Evolutionary conservation across 1,140 invertebrate species (phyloP), one percentile per base, ranked within the genome.

Genomic region (Lepidurus packardi): DNA sequence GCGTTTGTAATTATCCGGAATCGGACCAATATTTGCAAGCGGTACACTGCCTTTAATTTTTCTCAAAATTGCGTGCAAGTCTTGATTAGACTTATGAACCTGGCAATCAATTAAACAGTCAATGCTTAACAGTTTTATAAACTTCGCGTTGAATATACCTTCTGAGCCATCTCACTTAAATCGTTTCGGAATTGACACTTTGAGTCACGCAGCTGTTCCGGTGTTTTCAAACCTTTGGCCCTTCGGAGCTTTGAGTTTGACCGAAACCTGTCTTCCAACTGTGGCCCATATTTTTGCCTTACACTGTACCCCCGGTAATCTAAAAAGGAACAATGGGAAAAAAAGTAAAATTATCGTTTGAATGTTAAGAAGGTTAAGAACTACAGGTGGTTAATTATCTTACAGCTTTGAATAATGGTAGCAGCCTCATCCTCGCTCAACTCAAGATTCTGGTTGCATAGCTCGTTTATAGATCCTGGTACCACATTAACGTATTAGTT

Each of bases 61-160:
- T 5, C 90, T 85, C 43, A 91, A 84, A 82, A 89, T 89, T 81
- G 90, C 91, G 82, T 92, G 91, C 7, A 89, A 84, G 65, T 91
- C 90, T 83, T 91, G 90, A 82, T 91, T 91, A 78, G 87, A 87
- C 84, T 89, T 87, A 80, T 91, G 90, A 41, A 91, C 88, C 90
- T 91, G 78, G 11, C 43, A 53, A 82, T 75, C 42, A 11, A 34
- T 24, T 43, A 76, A 76, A 77, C 1, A 24, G 7, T 45, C 42
- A 5, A 43, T 11, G 7, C 13, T 65, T 16, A n/a, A 7, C 16
- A 65, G 21, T n/a, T 65, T 7, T n/a, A 7, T 65, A 65, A 65
- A 8, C 16, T 65, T 9, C 1, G 16, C 7, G 16, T 9, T 1
- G 21, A 13, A 7, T 65, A 7, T 65, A 65, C 53, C 21, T 13